Evolutionary conservation across 2,113 vertebrate species (phyloP), one percentile per base, ranked within the genome.

Genomic region (Protomyctophum bolini): DNA sequence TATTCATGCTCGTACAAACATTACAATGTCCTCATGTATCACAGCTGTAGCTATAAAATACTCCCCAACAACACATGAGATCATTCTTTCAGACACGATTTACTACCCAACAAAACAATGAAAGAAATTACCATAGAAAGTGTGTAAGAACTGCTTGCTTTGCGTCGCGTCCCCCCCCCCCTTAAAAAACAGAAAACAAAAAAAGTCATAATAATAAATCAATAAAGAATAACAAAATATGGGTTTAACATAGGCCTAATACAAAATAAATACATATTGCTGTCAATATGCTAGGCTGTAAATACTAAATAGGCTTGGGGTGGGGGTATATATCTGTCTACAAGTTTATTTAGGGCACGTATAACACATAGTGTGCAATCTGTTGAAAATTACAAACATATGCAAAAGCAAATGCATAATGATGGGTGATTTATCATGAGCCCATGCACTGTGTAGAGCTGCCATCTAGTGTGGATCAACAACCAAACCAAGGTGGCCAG

Each of bases 401-500:
- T 21, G 47, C 12, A 21, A 65, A 45, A 54, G 61, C 33, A 63
- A 8, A 48, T n/a, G 63, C n/a, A 51, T 59, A 64, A 75, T 66
- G 64, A 65, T 66, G 64, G 62, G 52, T 1, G 28, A 12, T 58
- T 60, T 6, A 46, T 74, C 51, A 58, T 48, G 69, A 41, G 10
- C 6, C 58, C 72, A 81, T 83, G 77, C 55, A 85, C 68, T 91
- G 92, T 92, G 84, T 84, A 54, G 89, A 93, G 89, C 90, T 91
- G 92, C 92, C 91, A 89, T 84, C 92, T 92, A 92, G 91, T 91
- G 92, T 92, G 89, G 89, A 86, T 77, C 68, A 84, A 83, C 74
- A 83, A 83, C 63, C 15, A 77, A 80, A 81, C 15, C 75, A 67
- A 68, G 21, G 10, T 7, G 29, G 10, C 8, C 21, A 28, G 14